phyloP scores from a whole-genome alignment of 2,113 vertebrate genomes.

The Seriola dumerili region DNA sequence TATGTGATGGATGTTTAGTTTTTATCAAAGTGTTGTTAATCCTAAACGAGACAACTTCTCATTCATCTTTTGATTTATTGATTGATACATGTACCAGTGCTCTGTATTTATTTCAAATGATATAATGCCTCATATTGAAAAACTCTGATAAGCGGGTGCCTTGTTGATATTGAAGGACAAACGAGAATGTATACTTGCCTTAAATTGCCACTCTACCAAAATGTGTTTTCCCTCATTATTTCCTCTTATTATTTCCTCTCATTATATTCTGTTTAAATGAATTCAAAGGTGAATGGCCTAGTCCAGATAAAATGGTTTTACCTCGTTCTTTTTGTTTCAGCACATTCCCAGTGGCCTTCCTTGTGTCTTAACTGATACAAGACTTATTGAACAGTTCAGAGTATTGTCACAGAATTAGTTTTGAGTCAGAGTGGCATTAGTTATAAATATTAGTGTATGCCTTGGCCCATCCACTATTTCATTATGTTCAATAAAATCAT shows the following conservation, averaged over 20 bases:
- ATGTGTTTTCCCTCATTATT: slow-evolving; percentile 20
- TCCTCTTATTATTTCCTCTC: background rate
- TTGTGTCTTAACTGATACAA: slow-evolving; percentile 42
- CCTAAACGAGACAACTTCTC: background rate
- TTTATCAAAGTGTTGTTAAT: slow-evolving; percentile 10
- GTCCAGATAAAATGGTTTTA: slow-evolving; percentile 22
- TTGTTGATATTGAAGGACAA: slow-evolving; percentile 68
- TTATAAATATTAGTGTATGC: slow-evolving; percentile 19
- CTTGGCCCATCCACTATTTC: slow-evolving; percentile 36
- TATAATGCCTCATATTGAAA: slow-evolving; percentile 30
- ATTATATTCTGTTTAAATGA: slow-evolving; percentile 12
- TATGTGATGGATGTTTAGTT: background rate
- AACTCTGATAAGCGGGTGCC: slow-evolving; percentile 63
- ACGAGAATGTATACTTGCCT: slow-evolving; percentile 73
- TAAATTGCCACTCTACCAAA: slow-evolving; percentile 72
- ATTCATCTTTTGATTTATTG: slow-evolving; percentile 5
- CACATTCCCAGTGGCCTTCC: slow-evolving; percentile 67
- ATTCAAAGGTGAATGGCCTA: slow-evolving; percentile 22
- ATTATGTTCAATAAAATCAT: slow-evolving; percentile 74
- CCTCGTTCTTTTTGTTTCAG: slow-evolving; percentile 17
- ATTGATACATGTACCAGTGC: background rate
- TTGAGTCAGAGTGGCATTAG: slow-evolving; percentile 16
- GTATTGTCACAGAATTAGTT: slow-evolving; percentile 3
- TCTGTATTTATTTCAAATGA: slow-evolving; percentile 57
- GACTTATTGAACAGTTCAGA: slow-evolving; percentile 23